phyloP scores from a whole-genome alignment of 2,888 invertebrate genomes.

The Drosophila yooni region DNA sequence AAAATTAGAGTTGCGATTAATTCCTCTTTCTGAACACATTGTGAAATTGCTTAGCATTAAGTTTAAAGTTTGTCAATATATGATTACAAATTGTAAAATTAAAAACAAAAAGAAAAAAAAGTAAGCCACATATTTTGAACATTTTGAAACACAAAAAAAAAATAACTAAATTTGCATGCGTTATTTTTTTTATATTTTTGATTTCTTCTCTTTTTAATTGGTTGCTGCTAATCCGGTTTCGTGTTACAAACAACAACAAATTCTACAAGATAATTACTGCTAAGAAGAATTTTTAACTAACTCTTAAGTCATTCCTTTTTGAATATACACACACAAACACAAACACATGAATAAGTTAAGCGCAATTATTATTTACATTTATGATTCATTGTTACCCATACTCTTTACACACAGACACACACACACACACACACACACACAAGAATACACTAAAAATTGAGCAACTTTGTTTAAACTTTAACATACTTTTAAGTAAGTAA shows the following conservation, averaged over 20 bases:
- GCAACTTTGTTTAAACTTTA: constrained; percentile 49
- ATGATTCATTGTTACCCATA: constrained; percentile 68
- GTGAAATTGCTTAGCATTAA: constrained; percentile 74
- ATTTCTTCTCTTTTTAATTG: constrained; percentile 9
- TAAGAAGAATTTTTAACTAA: constrained; percentile 78
- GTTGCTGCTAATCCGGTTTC: constrained; percentile 55
- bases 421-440: neutral
- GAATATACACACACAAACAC: constrained; percentile 36
- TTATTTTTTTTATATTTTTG: constrained; percentile 22
- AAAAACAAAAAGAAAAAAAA: neutral
- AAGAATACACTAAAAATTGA: constrained; percentile 11
- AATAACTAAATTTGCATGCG: constrained; percentile 8
- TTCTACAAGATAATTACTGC: constrained; percentile 57
- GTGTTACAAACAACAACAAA: constrained; percentile 49
- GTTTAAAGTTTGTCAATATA: constrained; percentile 49
- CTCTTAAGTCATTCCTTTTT: constrained; percentile 81
- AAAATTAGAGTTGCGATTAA: constrained; percentile 31
- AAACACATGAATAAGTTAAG: constrained; percentile 69
- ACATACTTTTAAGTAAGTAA: constrained; percentile 52
- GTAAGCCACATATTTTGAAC: constrained; percentile 22
- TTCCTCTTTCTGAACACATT: constrained; percentile 36
- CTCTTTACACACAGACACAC: neutral
- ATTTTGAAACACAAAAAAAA: constrained; percentile 38
- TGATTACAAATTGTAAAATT: constrained; percentile 50
- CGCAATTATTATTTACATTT: constrained; percentile 48